Evolutionary conservation across 37 sponge, comb jelly and placozoan genomes (phyloP), one percentile per base, ranked within the genome.

Genomic region (Beroe ovata): DNA sequence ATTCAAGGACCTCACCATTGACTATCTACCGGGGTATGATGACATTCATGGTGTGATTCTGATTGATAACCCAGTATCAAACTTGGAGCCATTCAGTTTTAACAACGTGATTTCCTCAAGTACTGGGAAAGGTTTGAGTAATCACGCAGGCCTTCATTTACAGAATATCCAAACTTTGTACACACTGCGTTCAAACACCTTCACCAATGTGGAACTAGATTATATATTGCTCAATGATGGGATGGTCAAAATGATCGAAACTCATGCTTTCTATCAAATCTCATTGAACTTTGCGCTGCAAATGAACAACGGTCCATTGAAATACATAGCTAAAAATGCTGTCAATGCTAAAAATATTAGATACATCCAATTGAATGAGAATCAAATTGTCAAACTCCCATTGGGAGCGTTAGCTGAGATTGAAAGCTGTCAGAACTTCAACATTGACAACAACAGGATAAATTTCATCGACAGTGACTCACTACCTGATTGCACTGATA

Each of bases 311-410:
- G 84, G 84, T 21, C 42, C 42, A 21, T 35, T 77, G 26, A 8
- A 77, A 54, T 77, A 77, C 25, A 36, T 77, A 42, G 84, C 84
- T 36, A 77, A 77, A 39, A 77, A 39, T n/a, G 84, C 84, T 41
- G 21, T 77, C 11, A 42, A 42, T 41, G 84, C 84, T 20, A n/a
- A 8, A 8, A 28, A 41, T 11, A 77, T 77, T 35, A 1, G 47
- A n/a, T 77, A 77, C 28, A 77, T 77, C 11, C 84, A 77, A 77
- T 42, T 77, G 18, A 42, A 42, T 36, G 84, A 77, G 4, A 77
- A 77, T 40, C 18, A 77, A 77, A 77, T 77, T 23, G 21, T 30
- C 4, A 77, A 77, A 42, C 47, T 77, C 1, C 84, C 84, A 6
- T 77, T 77, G 1, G 84, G 84, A 1, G 84, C 84, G 2, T 25